Conservation (phyloP, 1,140 invertebrate species). For the Vanessa atalanta region DNA sequence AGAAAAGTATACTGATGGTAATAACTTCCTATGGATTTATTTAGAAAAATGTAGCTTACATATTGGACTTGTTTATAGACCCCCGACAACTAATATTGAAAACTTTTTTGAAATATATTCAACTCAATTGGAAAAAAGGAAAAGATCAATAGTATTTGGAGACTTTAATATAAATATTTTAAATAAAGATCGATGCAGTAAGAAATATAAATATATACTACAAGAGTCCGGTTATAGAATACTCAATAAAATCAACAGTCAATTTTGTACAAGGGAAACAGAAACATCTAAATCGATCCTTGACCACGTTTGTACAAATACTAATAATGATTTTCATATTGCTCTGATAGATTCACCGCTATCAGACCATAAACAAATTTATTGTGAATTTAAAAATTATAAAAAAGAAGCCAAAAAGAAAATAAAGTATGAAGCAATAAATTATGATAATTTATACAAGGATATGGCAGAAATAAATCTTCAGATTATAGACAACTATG, state of each 20-base stretch:
- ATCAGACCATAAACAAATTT: conserved; percentile 32
- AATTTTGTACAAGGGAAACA: conserved; percentile 20
- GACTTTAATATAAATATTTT: too few relatives aligned
- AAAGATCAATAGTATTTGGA: too few relatives aligned
- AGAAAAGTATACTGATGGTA: conserved; percentile 28
- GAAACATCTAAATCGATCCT: conserved; percentile 31
- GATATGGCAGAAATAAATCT: conserved; percentile 19
- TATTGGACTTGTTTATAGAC: conserved; percentile 22
- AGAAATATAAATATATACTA: conserved; percentile 27
- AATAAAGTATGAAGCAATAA: conserved; percentile 27
- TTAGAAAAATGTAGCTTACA: conserved; percentile 22
- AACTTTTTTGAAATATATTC: conserved; percentile 14
- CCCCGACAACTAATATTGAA: conserved; percentile 9
- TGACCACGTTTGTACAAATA: conserved; percentile 34
- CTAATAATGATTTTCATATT: conserved; percentile 21
- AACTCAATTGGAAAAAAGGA: conserved; percentile 1
- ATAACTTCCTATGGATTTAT: conserved; percentile 36
- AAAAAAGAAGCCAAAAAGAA: conserved; percentile 27
- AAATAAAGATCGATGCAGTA: too few relatives aligned
- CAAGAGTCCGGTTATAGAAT: conserved; percentile 26
- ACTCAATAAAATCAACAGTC: conserved; percentile 18
- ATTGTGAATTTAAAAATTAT: conserved; percentile 26
- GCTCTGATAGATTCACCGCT: conserved; percentile 34
- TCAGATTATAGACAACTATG: conserved; percentile 19
- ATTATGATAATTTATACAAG: conserved; percentile 21